Percentiles rank a stretch among this genome's conserved stretches.
Evolutionary conservation across 1,140 invertebrate genomes (phyloP).

Genomic region (Tetramorium simillimum): DNA sequence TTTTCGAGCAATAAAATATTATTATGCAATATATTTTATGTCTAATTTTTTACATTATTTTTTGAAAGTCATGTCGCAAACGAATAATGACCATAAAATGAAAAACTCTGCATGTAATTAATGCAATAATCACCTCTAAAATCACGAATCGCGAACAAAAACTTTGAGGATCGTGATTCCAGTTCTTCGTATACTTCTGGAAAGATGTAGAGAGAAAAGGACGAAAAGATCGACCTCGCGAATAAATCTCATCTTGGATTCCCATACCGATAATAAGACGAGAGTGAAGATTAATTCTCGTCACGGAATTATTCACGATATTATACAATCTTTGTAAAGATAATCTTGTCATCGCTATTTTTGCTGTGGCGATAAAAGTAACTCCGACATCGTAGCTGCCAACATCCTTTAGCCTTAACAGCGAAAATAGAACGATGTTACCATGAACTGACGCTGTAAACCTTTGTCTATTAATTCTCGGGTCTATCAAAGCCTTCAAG

Average conservation of each 20-base stretch:
- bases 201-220: constrained; percentile 33
- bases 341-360: constrained; percentile 61
- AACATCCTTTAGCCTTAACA: constrained; percentile 8
- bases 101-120: constrained; percentile 30
- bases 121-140: constrained; percentile 62
- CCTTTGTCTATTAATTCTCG: constrained; percentile 25
- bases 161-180: constrained; percentile 58
- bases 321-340: constrained; percentile 56
- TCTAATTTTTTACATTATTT: not conserved
- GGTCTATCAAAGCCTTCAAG: constrained; percentile 14
- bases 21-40: not conserved
- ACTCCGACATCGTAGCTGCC: not conserved
- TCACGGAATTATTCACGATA: constrained; percentile 53
- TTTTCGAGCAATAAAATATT: not conserved
- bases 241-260: constrained; percentile 23
- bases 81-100: not conserved
- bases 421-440: constrained; percentile 7
- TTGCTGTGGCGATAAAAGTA: constrained; percentile 15
- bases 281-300: constrained; percentile 62
- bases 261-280: constrained; percentile 35
- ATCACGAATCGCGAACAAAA: constrained; percentile 46
- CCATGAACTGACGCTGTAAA: not conserved
- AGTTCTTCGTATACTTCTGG: constrained; percentile 56
- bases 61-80: not conserved
- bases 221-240: constrained; percentile 28